Conservation (phyloP, 2,797 vertebrate species). For the Hypotaenidia okinawae region DNA sequence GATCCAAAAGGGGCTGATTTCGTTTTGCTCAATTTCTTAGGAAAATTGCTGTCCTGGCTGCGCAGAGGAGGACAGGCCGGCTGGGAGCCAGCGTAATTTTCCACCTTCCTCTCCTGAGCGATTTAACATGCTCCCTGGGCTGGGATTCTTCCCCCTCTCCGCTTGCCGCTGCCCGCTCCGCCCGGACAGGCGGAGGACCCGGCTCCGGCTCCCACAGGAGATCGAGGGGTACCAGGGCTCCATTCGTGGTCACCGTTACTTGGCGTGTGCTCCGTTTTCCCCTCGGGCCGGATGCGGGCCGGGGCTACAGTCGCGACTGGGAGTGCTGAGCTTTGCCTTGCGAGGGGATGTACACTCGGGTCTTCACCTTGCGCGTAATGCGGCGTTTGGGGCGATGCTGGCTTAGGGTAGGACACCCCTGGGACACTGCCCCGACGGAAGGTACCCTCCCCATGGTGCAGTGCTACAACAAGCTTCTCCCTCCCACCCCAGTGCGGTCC, state of each 20-base stretch:
- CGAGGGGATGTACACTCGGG: accelerated
- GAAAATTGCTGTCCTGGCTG: conserved; percentile 43
- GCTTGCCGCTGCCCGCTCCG: not conserved
- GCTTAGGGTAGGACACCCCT: not conserved
- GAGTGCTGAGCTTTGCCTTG: not conserved
- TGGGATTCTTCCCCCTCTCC: not conserved
- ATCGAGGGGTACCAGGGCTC: not conserved
- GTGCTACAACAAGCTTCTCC: too few relatives aligned
- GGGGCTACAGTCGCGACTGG: accelerated
- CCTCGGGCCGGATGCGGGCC: too few relatives aligned
- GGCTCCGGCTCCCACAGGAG: not conserved
- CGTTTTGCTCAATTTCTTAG: conserved; percentile 26
- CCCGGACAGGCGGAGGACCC: not conserved
- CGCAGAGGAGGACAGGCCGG: conserved; percentile 17
- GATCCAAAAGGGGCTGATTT: not conserved
- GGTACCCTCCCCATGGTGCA: too few relatives aligned
- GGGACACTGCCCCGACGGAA: not conserved
- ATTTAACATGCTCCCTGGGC: conserved; percentile 1
- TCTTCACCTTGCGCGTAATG: not conserved
- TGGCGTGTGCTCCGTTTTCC: not conserved
- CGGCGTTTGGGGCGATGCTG: not conserved
- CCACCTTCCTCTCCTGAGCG: conserved; percentile 53
- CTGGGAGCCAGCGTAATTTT: conserved; percentile 49
- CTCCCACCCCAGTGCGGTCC: accelerated
- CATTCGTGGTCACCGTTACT: not conserved